Conservation (phyloP, 2,113 vertebrate species). For the Pachyramphus minor region DNA sequence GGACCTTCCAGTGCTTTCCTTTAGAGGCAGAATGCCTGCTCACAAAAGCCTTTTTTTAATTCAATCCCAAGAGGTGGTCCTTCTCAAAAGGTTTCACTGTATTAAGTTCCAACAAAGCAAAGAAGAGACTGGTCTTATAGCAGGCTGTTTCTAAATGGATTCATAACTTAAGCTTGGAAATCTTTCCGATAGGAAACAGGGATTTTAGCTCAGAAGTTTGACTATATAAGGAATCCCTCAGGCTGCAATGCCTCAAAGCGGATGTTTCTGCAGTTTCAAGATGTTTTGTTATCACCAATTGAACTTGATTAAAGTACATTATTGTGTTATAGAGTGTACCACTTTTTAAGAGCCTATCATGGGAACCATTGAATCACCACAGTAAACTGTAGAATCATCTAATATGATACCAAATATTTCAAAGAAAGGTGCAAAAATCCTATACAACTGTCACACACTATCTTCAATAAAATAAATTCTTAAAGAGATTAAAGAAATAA, state of each 20-base stretch:
- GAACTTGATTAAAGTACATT: background rate
- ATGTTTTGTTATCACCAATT: background rate
- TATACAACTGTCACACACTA: background rate
- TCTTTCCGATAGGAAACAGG: background rate
- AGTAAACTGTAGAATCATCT: background rate
- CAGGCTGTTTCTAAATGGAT: conserved; percentile 22
- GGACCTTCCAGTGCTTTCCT: background rate
- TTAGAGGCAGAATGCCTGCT: background rate
- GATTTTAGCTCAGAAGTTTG: background rate
- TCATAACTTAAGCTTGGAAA: conserved; percentile 15
- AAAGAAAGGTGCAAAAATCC: background rate
- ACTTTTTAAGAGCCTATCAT: background rate
- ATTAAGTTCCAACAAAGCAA: conserved; percentile 40
- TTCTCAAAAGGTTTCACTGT: conserved; percentile 25
- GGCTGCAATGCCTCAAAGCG: background rate
- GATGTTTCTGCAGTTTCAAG: background rate
- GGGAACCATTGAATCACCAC: background rate
- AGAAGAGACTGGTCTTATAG: conserved; percentile 9
- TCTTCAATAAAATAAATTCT: background rate
- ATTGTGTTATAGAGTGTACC: background rate
- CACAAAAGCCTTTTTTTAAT: conserved; percentile 15
- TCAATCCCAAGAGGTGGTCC: background rate
- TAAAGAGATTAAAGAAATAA: background rate
- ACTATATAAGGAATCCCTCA: background rate
- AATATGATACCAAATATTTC: background rate